Percentiles rank a stretch among this genome's conserved stretches.
Conservation (phyloP, 2,888 invertebrate species). For the Habroteleia sp. region DNA sequence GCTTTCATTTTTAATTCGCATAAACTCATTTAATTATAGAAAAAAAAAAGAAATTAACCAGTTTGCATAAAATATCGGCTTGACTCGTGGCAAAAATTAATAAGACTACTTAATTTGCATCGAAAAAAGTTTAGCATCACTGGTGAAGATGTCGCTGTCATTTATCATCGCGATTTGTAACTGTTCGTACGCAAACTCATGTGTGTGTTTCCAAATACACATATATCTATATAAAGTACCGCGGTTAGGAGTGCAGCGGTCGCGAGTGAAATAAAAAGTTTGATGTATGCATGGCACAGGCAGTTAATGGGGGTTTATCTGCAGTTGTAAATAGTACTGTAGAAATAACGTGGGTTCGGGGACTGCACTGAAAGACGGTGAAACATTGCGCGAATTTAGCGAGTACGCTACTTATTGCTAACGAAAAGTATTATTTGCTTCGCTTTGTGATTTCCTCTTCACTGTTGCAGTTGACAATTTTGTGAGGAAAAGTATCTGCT, state of each 20-base stretch:
- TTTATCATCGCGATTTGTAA: slow-evolving; percentile 39
- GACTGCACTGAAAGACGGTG: slow-evolving; percentile 46
- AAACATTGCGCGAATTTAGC: slow-evolving; percentile 53
- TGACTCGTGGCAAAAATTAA: slow-evolving; percentile 10
- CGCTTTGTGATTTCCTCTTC: slow-evolving; percentile 22
- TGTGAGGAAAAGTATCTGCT: slow-evolving; percentile 2
- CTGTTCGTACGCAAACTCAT: slow-evolving; percentile 3
- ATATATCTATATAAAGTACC: slow-evolving; percentile 26
- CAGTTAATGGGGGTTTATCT: slow-evolving; percentile 60
- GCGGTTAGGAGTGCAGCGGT: slow-evolving; percentile 32
- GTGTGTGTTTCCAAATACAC: slow-evolving; percentile 1
- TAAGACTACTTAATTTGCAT: slow-evolving; percentile 6
- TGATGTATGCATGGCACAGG: slow-evolving; percentile 47
- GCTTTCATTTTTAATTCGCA: too few relatives aligned
- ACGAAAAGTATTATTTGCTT: slow-evolving; percentile 20
- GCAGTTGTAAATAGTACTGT: slow-evolving; percentile 56
- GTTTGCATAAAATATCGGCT: too few relatives aligned
- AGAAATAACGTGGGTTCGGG: slow-evolving; percentile 45
- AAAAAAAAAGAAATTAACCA: too few relatives aligned
- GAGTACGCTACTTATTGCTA: slow-evolving; percentile 35
- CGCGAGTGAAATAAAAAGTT: slow-evolving; percentile 47
- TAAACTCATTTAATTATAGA: too few relatives aligned
- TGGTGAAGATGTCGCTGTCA: slow-evolving; percentile 24
- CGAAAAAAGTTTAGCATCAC: slow-evolving; percentile 26
- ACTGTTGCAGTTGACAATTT: too few relatives aligned